Evolutionary conservation across 2,888 invertebrate species (phyloP).

Genomic region (Alitta virens): DNA sequence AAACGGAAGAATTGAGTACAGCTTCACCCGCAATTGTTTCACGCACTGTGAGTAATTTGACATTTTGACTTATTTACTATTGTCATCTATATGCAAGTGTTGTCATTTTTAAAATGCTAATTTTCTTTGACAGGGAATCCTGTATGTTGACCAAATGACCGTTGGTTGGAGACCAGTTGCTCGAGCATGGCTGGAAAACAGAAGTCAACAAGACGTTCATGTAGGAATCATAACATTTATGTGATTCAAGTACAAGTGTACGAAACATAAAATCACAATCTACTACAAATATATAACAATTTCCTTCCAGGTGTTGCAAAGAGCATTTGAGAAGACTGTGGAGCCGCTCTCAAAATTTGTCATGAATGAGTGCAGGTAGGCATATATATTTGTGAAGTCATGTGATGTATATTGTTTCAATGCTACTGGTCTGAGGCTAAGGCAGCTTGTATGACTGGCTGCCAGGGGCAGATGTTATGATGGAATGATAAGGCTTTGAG

Average conservation of each 20-base stretch:
- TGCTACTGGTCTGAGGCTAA: too few species aligned
- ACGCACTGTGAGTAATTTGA: slow-evolving; percentile 42
- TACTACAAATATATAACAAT: too few species aligned
- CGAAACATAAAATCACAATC: too few species aligned
- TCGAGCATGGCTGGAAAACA: slow-evolving; percentile 53
- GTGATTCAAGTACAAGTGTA: too few species aligned
- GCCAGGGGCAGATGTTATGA: too few species aligned
- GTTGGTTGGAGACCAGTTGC: slow-evolving; percentile 57
- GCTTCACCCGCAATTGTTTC: slow-evolving; percentile 53
- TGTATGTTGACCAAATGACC: slow-evolving; percentile 52
- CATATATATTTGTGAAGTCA: too few species aligned
- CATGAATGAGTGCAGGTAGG: slow-evolving; percentile 51
- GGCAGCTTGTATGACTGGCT: too few species aligned
- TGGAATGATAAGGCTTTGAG: too few species aligned
- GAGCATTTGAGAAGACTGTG: slow-evolving; percentile 55
- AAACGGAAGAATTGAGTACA: slow-evolving; percentile 47
- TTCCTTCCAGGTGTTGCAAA: slow-evolving; percentile 47
- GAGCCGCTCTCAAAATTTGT: slow-evolving; percentile 53
- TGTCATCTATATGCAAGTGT: background rate
- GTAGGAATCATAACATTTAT: slow-evolving; percentile 34
- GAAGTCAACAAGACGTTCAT: slow-evolving; percentile 52
- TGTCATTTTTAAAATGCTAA: background rate
- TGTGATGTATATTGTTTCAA: too few species aligned
- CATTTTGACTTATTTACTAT: background rate
- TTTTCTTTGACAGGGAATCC: slow-evolving; percentile 46